A percentile compares a stretch with the other conserved stretches of the same genome.
Conservation (phyloP, 2,888 invertebrate species). For the Microctonus brassicae region DNA sequence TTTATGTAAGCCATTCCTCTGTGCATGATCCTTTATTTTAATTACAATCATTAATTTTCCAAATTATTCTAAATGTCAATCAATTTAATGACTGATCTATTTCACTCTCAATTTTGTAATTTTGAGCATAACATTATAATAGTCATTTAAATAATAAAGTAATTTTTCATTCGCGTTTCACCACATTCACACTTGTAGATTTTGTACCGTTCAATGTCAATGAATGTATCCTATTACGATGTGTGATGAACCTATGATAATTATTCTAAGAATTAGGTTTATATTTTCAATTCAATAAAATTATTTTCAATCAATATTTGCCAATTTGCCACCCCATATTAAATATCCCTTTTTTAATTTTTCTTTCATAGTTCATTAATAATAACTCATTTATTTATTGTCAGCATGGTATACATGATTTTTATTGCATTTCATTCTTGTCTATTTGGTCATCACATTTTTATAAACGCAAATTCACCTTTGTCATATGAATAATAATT, state of each 20-base stretch:
- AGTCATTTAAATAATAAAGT: constrained; percentile 21
- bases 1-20: constrained; percentile 15
- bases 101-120: neutral
- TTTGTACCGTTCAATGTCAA: constrained; percentile 56
- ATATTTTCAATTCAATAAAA: constrained; percentile 66
- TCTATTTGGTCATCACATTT: neutral
- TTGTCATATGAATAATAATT: neutral
- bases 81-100: neutral
- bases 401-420: neutral
- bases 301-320: constrained; percentile 62
- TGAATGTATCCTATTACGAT: constrained; percentile 60
- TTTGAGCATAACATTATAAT: constrained; percentile 14
- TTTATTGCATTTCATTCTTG: neutral
- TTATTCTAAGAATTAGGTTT: constrained; percentile 65
- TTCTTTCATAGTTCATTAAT: neutral
- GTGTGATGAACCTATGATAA: constrained; percentile 59
- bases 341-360: neutral
- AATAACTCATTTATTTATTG: neutral
- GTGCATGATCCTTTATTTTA: neutral
- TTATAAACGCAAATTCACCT: neutral
- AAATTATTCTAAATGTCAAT: neutral
- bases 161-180: constrained; percentile 28
- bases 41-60: neutral
- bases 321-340: neutral
- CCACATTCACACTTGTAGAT: constrained; percentile 43